These are phyloP conservation scores for Brenthis daphne DNA, from an alignment of 2,888 invertebrate species.

Conservation along the genomic window DNA sequence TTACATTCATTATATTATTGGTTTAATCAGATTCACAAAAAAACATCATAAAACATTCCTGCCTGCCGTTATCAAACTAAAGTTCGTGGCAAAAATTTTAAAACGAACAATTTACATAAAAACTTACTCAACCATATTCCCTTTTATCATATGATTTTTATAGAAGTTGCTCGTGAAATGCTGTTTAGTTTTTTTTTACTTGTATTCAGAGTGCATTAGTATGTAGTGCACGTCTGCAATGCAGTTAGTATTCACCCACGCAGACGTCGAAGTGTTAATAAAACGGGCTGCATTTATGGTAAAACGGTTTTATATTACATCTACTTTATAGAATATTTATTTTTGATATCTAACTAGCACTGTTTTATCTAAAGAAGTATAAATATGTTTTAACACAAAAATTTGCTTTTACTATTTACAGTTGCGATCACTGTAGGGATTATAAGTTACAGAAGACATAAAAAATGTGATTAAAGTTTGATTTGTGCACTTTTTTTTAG, in stretches of 20 bases:
- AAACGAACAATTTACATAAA: constrained; percentile 19
- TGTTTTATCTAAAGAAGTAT: background rate
- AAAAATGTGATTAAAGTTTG: no score
- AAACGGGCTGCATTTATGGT: constrained; percentile 22
- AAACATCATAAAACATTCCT: background rate
- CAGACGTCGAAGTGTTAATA: constrained; percentile 21
- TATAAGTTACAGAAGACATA: no score
- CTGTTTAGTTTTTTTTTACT: constrained; percentile 23
- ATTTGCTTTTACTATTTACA: no score
- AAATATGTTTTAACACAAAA: background rate
- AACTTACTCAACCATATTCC: constrained; percentile 17
- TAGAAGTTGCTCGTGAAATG: constrained; percentile 18
- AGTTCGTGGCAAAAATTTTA: constrained; percentile 22
- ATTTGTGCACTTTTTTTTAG: no score
- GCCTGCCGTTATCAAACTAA: constrained; percentile 9
- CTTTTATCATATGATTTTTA: constrained; percentile 23
- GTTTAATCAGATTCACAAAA: background rate
- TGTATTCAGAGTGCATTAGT: constrained; percentile 25
- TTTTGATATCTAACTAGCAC: background rate
- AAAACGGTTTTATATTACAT: constrained; percentile 12
- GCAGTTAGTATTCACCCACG: constrained; percentile 27
- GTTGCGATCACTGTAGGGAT: no score
- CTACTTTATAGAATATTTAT: constrained; percentile 2
- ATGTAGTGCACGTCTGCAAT: constrained; percentile 34
- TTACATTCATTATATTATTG: background rate